phyloP scores from a whole-genome alignment of 1,140 invertebrate genomes.

The Hormaphis cornu region DNA sequence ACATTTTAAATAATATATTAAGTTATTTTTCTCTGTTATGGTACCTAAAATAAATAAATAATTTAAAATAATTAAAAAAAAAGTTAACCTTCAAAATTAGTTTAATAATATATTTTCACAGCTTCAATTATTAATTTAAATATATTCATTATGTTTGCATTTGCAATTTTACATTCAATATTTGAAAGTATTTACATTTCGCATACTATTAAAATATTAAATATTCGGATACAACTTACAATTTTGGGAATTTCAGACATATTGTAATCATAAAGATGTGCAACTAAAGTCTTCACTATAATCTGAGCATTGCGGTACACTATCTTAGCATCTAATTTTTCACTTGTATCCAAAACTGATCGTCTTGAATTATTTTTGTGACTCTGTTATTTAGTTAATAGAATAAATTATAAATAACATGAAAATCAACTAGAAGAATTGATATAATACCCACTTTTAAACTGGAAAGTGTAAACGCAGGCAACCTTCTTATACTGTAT shows the following conservation, averaged over 20 bases:
- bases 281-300: constrained; percentile 72
- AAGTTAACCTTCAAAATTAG: no score
- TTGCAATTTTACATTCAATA: no score
- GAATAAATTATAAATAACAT: background rate
- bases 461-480: constrained; percentile 83
- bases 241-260: constrained; percentile 1
- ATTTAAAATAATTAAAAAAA: no score
- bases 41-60: no score
- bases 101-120: no score
- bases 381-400: constrained; percentile 41
- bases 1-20: no score
- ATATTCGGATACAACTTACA: background rate
- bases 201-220: background rate
- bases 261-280: constrained; percentile 53
- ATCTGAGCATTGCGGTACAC: constrained; percentile 62
- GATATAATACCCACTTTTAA: constrained; percentile 49
- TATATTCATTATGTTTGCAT: no score
- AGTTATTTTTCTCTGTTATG: no score
- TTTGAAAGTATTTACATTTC: no score
- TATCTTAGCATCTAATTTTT: constrained; percentile 51
- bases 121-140: no score
- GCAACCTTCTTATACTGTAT: constrained; percentile 82
- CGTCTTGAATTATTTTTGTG: constrained; percentile 50
- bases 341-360: constrained; percentile 55
- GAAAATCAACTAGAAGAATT: background rate